phyloP scores from a whole-genome alignment of 2,113 vertebrate genomes.

The Procavia capensis region DNA sequence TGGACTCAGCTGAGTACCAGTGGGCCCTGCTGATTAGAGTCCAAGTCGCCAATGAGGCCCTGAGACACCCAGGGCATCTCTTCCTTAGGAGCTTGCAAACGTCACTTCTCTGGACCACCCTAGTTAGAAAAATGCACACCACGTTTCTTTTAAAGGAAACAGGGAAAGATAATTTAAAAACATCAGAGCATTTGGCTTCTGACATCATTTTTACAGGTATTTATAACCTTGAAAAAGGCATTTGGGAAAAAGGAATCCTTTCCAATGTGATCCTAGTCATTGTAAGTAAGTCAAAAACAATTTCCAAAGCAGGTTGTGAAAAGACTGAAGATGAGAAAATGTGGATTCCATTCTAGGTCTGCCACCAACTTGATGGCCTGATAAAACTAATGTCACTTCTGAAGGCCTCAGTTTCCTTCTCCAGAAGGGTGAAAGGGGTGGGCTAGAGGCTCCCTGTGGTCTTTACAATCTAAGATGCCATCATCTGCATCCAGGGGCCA shows the following conservation, averaged over 20 bases:
- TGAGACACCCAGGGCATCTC: slow-evolving; percentile 36
- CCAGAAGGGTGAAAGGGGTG: not conserved
- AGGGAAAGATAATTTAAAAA: slow-evolving; percentile 73
- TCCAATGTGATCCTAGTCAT: slow-evolving; percentile 32
- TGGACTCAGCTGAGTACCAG: slow-evolving; percentile 36
- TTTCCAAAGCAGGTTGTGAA: slow-evolving; percentile 18
- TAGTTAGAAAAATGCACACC: slow-evolving; percentile 17
- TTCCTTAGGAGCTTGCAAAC: slow-evolving; percentile 57
- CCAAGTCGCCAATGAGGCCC: not conserved
- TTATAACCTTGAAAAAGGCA: slow-evolving; percentile 62
- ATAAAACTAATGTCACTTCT: not conserved
- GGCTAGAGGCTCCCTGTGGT: not conserved
- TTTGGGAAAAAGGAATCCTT: slow-evolving; percentile 41
- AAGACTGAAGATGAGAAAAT: slow-evolving; percentile 9
- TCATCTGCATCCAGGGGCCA: not conserved
- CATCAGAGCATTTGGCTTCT: slow-evolving; percentile 65
- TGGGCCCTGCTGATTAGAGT: not conserved
- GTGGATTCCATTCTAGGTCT: not conserved
- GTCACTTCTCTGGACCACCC: slow-evolving; percentile 30
- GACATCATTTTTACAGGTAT: slow-evolving; percentile 69
- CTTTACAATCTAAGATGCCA: not conserved
- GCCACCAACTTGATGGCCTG: not conserved
- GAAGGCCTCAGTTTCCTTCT: not conserved
- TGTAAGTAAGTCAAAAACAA: slow-evolving; percentile 63
- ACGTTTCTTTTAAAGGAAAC: slow-evolving; percentile 60